These are phyloP conservation scores for Semicossyphus pulcher DNA, from an alignment of 2,113 vertebrate genomes.

Conservation along the genomic window DNA sequence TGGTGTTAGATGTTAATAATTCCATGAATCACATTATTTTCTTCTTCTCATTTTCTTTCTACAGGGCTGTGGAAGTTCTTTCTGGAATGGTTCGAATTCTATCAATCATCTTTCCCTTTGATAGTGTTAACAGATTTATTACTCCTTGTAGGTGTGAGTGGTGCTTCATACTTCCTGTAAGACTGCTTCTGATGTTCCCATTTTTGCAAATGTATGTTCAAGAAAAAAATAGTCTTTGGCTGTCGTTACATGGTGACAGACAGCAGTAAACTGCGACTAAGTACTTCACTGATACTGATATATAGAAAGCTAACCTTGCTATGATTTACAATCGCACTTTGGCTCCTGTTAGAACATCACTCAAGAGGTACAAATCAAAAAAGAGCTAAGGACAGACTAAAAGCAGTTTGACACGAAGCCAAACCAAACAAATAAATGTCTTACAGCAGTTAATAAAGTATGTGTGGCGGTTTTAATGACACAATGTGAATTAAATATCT, in stretches of 20 bases:
- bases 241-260: conserved; percentile 5
- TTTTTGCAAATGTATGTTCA: conserved; percentile 3
- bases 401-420: conserved; percentile 17
- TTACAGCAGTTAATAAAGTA: conserved; percentile 5
- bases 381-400: conserved; percentile 11
- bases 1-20: conserved; percentile 55
- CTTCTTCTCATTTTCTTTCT: conserved; percentile 12
- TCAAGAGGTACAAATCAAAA: conserved; percentile 26
- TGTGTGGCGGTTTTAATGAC: conserved; percentile 35
- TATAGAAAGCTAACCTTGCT: conserved; percentile 4
- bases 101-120: conserved; percentile 58
- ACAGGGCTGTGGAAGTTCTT: conserved; percentile 12
- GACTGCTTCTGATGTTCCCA: neutral
- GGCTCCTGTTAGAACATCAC: conserved; percentile 18
- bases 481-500: conserved; percentile 57
- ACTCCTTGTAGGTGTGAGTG: neutral
- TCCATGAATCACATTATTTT: conserved; percentile 33
- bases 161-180: neutral
- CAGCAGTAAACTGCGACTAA: conserved; percentile 8
- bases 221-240: neutral
- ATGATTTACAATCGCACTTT: conserved; percentile 33
- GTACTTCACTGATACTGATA: conserved; percentile 12
- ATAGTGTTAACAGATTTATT: conserved; percentile 35
- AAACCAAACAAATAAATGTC: conserved; percentile 22
- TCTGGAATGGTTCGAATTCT: conserved; percentile 44